Conservation (phyloP, 2,797 vertebrate species). For the Novumbra hubbsi region DNA sequence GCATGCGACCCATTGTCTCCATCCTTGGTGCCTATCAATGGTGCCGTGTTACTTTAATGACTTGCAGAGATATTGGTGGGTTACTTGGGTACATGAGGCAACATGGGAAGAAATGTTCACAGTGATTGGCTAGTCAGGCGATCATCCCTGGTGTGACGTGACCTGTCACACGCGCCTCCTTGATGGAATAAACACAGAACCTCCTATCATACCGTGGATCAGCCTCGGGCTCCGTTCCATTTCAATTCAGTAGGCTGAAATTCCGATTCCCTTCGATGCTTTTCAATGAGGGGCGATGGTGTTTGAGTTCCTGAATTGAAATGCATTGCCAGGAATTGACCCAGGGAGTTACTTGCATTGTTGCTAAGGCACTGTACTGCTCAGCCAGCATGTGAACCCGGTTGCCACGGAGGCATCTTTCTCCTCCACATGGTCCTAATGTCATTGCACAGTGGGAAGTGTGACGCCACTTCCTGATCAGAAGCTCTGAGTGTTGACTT, state of each 20-base stretch:
- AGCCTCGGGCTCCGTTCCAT: no score
- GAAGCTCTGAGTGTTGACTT: conserved; percentile 4
- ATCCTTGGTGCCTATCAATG: background rate
- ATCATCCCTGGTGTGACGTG: background rate
- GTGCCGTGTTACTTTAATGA: background rate
- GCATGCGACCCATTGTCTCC: conserved; percentile 6
- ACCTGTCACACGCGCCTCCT: background rate
- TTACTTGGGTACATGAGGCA: background rate
- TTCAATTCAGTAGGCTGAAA: no score
- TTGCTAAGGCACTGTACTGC: background rate
- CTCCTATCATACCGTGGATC: background rate
- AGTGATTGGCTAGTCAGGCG: background rate
- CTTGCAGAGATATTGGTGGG: background rate
- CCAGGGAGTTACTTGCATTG: background rate
- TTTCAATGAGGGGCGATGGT: no score
- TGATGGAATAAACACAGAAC: background rate
- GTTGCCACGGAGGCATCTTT: background rate
- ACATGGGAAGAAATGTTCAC: background rate
- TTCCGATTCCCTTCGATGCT: no score
- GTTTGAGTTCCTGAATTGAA: no score
- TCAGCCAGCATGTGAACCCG: background rate
- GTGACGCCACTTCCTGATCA: background rate
- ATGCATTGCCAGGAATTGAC: no score
- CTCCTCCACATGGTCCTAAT: background rate
- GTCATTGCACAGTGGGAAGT: background rate